Percentiles rank a stretch among this genome's conserved stretches.
These are phyloP conservation scores for Nansenia antarctica DNA, from an alignment of 2,113 vertebrate genomes.

Conservation along the genomic window DNA sequence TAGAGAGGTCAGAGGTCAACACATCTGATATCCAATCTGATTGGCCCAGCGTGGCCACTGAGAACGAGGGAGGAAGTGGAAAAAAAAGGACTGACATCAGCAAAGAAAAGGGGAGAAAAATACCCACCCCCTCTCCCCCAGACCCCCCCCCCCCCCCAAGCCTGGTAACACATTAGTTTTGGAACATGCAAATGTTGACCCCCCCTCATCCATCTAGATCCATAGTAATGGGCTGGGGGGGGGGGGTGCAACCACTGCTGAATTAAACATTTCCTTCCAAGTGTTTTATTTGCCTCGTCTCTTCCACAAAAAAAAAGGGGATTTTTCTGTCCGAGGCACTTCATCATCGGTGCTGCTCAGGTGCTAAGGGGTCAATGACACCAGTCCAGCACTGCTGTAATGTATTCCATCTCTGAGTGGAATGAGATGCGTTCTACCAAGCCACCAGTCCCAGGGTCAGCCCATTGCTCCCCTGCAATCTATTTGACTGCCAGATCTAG, in stretches of 20 bases:
- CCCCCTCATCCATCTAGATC: slow-evolving; percentile 40
- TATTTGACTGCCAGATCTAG: slow-evolving; percentile 59
- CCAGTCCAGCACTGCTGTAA: slow-evolving; percentile 57
- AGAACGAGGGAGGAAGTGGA: neutral
- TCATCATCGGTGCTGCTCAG: slow-evolving; percentile 64
- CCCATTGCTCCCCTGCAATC: slow-evolving; percentile 46
- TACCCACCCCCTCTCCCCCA: slow-evolving; percentile 6
- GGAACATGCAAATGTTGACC: slow-evolving; percentile 51
- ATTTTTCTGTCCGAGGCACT: slow-evolving; percentile 50
- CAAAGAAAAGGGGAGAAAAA: slow-evolving; percentile 49
- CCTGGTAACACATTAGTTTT: slow-evolving; percentile 64
- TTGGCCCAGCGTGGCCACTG: neutral
- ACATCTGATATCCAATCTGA: neutral
- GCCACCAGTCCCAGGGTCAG: slow-evolving; percentile 52
- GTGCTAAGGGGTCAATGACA: slow-evolving; percentile 65
- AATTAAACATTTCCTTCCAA: slow-evolving; percentile 68
- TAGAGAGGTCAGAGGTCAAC: slow-evolving; percentile 31
- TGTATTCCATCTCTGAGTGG: slow-evolving; percentile 60
- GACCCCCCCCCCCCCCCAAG: slow-evolving; percentile 22
- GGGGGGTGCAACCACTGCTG: slow-evolving; percentile 40
- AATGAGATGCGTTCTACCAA: slow-evolving; percentile 60
- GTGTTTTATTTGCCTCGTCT: slow-evolving; percentile 39
- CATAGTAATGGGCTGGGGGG: slow-evolving; percentile 55
- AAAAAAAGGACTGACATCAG: slow-evolving; percentile 32
- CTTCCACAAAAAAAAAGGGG: too few species aligned